phyloP scores from a whole-genome alignment of 2,888 invertebrate species.

The Stomorhina lunata region DNA sequence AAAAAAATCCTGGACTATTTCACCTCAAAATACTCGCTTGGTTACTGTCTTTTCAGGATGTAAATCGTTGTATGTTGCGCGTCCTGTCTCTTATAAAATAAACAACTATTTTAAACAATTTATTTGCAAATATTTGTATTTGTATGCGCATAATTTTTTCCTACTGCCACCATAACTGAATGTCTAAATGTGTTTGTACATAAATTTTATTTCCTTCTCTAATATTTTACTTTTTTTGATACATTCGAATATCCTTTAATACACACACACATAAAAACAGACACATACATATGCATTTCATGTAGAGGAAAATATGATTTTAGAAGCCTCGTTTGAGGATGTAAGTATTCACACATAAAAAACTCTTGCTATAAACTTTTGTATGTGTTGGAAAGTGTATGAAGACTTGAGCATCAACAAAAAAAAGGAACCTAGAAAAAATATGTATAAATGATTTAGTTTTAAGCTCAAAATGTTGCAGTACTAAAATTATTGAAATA shows the following conservation, averaged over 20 bases:
- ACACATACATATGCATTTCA: conserved; percentile 13
- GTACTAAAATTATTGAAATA: conserved; percentile 27
- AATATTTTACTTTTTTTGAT: not conserved
- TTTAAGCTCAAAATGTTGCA: conserved; percentile 25
- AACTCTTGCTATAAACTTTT: not conserved
- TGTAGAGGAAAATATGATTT: conserved; percentile 11
- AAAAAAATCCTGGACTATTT: not conserved
- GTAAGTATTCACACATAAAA: not conserved
- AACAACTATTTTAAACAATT: conserved; percentile 30
- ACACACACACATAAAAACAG: too few species aligned
- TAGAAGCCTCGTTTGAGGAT: not conserved
- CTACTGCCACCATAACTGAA: not conserved
- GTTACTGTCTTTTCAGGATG: too few species aligned
- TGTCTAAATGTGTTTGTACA: conserved; percentile 4
- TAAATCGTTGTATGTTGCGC: not conserved
- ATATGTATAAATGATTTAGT: not conserved
- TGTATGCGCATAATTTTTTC: conserved; percentile 48
- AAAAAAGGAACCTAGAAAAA: not conserved
- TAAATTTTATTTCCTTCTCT: conserved; percentile 38
- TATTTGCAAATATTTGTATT: conserved; percentile 57
- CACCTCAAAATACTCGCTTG: not conserved
- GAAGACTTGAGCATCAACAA: not conserved
- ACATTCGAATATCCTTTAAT: not conserved
- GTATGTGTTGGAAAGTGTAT: not conserved
- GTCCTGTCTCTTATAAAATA: not conserved